Evolutionary conservation across 2,113 vertebrate genomes (phyloP), one percentile per base, ranked within the genome.

Genomic region (Acrocephalus kingi): DNA sequence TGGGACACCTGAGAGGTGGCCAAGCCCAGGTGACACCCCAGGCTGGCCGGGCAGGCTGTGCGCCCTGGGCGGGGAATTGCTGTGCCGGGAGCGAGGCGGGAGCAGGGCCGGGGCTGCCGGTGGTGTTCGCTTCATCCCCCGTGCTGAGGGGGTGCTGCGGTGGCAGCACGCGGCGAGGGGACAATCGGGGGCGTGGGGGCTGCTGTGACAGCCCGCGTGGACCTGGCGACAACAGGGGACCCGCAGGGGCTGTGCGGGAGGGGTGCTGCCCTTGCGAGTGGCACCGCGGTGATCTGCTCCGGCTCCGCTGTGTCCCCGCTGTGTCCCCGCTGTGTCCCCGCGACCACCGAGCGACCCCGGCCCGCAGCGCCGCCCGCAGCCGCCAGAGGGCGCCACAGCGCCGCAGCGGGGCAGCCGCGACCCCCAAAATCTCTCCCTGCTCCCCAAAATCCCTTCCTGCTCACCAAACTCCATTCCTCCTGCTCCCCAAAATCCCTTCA

Each of bases 91-190:
- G 17, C 0, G 24, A 17, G 23, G 30, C 4, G 5, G n/a, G 63
- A 45, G 28, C 61, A 15, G 58, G 24, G 14, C 7, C 10, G 6
- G 37, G 58, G 28, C 13, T 14, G 45, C 10, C 4, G 2, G n/a
- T 4, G 27, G 8, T 0, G 1, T 84, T 55, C 2, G 35, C 0
- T 25, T 30, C 7, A 0, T 48, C 20, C 62, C 12, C 10, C 1
- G 2, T 20, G 48, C 58, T 18, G 63, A 21, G 3, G 4, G 37
- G 52, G 10, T 10, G 55, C 56, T n/a, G 71, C 2, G 6, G 18
- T 2, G 11, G 45, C 55, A 19, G 33, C 35, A 15, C 0, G 15
- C 43, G 43, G 43, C 43, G 43, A 43, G 43, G 43, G 12, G 15
- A 43, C 43, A 43, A 16, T 10, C 1, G 1, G 31, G n/a, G 27